Percentiles rank a stretch among this genome's conserved stretches.
phyloP scores from a whole-genome alignment of 2,113 vertebrate species.

The Prionailurus viverrinus region DNA sequence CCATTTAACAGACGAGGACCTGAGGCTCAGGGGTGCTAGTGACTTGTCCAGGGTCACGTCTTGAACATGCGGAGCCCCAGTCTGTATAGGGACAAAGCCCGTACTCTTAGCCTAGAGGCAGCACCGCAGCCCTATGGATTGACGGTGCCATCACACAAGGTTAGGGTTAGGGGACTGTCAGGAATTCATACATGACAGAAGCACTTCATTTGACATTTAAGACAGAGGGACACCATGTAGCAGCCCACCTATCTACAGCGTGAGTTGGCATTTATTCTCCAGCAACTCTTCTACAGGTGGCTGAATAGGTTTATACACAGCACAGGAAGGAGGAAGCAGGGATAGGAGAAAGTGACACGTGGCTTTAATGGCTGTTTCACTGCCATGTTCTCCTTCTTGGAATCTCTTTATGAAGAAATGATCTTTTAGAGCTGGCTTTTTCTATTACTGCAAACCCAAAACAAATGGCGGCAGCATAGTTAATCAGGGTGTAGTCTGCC shows the following conservation, averaged over 20 bases:
- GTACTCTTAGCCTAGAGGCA: neutral
- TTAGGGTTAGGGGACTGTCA: neutral
- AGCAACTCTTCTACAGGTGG: neutral
- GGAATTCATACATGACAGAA: neutral
- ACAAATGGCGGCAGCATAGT: neutral
- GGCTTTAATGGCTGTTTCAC: neutral
- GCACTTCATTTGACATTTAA: neutral
- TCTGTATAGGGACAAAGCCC: neutral
- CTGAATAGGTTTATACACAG: neutral
- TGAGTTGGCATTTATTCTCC: neutral
- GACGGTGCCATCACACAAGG: accelerated
- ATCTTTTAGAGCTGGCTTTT: constrained; percentile 43
- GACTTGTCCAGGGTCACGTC: neutral
- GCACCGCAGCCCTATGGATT: neutral
- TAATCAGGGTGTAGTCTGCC: neutral
- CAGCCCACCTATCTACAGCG: neutral
- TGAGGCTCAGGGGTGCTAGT: neutral
- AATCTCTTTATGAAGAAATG: neutral
- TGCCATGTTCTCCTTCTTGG: neutral
- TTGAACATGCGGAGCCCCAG: neutral
- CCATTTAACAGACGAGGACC: neutral
- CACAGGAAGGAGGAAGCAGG: neutral
- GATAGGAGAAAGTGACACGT: neutral
- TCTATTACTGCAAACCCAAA: neutral
- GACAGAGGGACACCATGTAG: neutral